Evolutionary conservation across 2,797 vertebrate species (phyloP).

Genomic region (Acanthurus lineatus): DNA sequence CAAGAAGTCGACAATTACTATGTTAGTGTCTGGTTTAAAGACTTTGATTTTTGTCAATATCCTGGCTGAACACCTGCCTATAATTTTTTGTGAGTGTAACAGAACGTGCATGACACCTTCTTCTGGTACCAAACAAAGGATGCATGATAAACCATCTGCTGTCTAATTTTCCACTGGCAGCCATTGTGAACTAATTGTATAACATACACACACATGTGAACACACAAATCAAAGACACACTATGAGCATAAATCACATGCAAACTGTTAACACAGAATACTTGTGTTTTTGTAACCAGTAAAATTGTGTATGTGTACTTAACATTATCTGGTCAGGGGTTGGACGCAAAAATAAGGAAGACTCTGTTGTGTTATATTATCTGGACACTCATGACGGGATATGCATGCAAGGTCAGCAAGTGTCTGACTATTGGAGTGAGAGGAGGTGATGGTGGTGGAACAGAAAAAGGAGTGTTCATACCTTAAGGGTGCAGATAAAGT

Average conservation of each 20-base stretch:
- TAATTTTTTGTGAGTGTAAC: not conserved
- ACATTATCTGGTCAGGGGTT: no score
- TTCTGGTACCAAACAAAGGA: not conserved
- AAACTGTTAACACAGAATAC: not conserved
- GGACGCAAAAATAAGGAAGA: no score
- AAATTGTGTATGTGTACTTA: no score
- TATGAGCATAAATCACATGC: not conserved
- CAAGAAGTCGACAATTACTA: no score
- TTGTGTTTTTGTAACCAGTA: not conserved
- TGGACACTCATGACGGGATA: slow-evolving; percentile 45
- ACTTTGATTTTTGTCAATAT: not conserved
- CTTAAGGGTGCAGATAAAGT: not conserved
- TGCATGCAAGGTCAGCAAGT: slow-evolving; percentile 55
- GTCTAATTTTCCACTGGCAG: not conserved
- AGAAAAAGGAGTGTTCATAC: not conserved
- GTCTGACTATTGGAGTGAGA: slow-evolving; percentile 48
- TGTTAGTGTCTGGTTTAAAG: no score
- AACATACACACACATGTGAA: not conserved
- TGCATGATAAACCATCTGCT: slow-evolving; percentile 5
- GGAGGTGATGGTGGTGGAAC: slow-evolving; percentile 18
- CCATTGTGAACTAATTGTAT: not conserved
- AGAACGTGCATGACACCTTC: not conserved
- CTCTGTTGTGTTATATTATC: not conserved
- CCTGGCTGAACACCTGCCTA: no score
- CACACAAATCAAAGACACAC: not conserved